Evolutionary conservation across 2,113 vertebrate species (phyloP).

Genomic region (Etheostoma cragini): DNA sequence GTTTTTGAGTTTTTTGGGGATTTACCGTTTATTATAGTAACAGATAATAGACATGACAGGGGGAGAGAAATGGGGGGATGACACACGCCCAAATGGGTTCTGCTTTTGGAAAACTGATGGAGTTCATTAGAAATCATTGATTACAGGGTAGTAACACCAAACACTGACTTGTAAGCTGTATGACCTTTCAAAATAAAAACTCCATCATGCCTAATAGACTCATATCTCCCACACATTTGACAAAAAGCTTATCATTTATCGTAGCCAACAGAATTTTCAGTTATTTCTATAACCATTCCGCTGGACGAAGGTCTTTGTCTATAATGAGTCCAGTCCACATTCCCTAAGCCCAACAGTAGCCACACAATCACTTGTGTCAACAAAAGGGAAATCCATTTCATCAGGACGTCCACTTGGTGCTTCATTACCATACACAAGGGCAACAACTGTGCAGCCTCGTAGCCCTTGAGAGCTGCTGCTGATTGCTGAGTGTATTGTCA

Average conservation of each 20-base stretch:
- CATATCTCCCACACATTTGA: constrained; percentile 57
- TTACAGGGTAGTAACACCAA: constrained; percentile 53
- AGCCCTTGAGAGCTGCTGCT: constrained; percentile 40
- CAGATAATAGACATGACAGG: too few relatives aligned
- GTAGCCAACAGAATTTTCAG: constrained; percentile 51
- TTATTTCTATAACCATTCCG: constrained; percentile 54
- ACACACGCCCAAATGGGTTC: constrained; percentile 28
- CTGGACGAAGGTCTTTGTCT: constrained; percentile 67
- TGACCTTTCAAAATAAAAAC: constrained; percentile 55
- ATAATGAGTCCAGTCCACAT: constrained; percentile 75
- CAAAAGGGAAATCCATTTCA: constrained; percentile 77
- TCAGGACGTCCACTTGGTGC: constrained; percentile 64
- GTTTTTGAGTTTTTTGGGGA: too few relatives aligned
- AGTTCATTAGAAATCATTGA: constrained; percentile 55
- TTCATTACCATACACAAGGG: constrained; percentile 65
- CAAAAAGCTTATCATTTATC: constrained; percentile 56
- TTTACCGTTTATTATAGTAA: too few relatives aligned
- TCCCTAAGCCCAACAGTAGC: constrained; percentile 72
- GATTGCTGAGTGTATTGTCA: constrained; percentile 43
- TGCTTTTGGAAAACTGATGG: constrained; percentile 51
- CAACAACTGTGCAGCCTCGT: constrained; percentile 46
- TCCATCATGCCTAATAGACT: constrained; percentile 60
- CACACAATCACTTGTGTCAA: constrained; percentile 81
- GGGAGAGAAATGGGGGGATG: too few relatives aligned
- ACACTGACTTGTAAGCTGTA: constrained; percentile 48